Evolutionary conservation across 1,140 invertebrate species (phyloP).

Genomic region (Bombus affinis): DNA sequence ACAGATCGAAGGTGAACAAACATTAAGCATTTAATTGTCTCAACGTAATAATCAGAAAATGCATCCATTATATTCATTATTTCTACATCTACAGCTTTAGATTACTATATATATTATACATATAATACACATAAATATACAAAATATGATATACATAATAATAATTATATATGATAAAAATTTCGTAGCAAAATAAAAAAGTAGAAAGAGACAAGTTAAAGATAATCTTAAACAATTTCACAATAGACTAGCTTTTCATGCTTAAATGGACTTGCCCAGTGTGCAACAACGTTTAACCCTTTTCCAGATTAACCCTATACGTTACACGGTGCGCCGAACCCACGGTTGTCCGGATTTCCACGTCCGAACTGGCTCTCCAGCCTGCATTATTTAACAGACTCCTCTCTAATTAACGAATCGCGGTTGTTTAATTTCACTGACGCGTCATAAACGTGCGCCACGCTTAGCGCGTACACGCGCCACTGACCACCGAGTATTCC

Average conservation of each 20-base stretch:
- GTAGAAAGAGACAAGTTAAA: no score
- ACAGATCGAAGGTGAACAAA: no score
- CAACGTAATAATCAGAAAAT: no score
- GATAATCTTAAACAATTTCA: not conserved
- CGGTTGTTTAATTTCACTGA: constrained; percentile 52
- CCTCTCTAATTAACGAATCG: constrained; percentile 60
- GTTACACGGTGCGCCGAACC: not conserved
- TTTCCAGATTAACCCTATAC: constrained; percentile 20
- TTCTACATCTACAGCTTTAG: no score
- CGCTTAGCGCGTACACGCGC: constrained; percentile 9
- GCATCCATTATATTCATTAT: no score
- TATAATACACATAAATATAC: no score
- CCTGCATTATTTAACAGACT: constrained; percentile 58
- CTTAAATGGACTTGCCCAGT: not conserved
- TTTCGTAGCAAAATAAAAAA: not conserved
- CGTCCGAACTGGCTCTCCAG: constrained; percentile 13
- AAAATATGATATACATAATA: no score
- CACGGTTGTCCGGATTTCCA: constrained; percentile 39
- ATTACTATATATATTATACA: no score
- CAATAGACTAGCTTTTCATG: not conserved
- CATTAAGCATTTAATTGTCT: no score
- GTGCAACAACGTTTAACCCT: constrained; percentile 18
- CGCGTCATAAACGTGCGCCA: constrained; percentile 33
- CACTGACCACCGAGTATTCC: not conserved
- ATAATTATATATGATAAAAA: not conserved